Base-by-base conservation (phyloP, 2,113 vertebrate species). In the Tricholaema leucomelas region DNA sequence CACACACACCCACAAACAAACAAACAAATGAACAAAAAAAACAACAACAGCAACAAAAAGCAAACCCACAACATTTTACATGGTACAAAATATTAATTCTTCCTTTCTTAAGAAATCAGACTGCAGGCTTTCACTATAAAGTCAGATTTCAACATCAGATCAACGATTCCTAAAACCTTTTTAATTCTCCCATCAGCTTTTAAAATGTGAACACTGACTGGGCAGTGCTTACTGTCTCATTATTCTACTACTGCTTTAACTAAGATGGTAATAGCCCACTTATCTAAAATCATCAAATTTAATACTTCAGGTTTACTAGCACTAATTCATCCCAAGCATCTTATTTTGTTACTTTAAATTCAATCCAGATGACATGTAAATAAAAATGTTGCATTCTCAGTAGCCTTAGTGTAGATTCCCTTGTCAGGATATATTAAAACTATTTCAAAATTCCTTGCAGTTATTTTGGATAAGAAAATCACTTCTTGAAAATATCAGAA, bases 401-500 rank as follows among this genome's bases (percentile, higher is more conserved):
- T 73, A 71, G 38, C n/a, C 27, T 77, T 42, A 40, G 12, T 10
- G 50, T 79, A 88, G 40, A 65, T 73, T 69, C 31, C n/a, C 40
- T 67, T 23, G 59, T 81, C 65, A 83, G 33, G 60, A 30, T 60
- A 48, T 52, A 79, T 64, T 84, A 85, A 92, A 88, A 73, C 21
- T 60, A 50, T 90, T 85, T 82, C 63, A 90, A 85, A 94, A 94
- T 90, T 95, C 74, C 64, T 88, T 81, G 38, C 65, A 72, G 30
- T 86, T 94, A 83, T 84, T 91, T 87, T 88, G 66, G 58, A 88
- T 93, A 40, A 87, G 71, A 94, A 95, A 81, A 76, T 54, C 33
- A 91, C 66, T 79, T 93, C 91, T 50, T 87, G 55, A 86, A 88
- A 91, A 70, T 40, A 95, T 63, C 15, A 79, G 67, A 93, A 81